Evolutionary conservation across 1,140 invertebrate genomes (phyloP).

Genomic region (Hermetia illucens): DNA sequence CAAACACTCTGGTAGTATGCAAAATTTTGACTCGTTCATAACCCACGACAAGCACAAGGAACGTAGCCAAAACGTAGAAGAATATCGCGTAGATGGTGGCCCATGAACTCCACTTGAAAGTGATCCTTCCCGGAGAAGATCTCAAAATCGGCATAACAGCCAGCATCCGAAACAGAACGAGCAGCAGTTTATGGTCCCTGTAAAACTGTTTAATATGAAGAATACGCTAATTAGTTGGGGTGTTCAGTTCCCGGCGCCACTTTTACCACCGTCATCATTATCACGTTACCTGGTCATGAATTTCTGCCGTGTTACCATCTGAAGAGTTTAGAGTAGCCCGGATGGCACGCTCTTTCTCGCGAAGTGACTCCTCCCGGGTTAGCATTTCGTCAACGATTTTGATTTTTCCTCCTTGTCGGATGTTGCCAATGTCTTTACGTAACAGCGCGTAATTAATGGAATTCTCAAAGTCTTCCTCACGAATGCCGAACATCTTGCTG

Average conservation of each 20-base stretch:
- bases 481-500: too few species aligned
- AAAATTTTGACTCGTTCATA: slow-evolving; percentile 39
- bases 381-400: too few species aligned
- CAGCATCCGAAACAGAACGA: slow-evolving; percentile 38
- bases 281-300: slow-evolving; percentile 35
- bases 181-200: slow-evolving; percentile 41
- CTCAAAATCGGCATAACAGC: slow-evolving; percentile 43
- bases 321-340: slow-evolving; percentile 36
- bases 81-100: slow-evolving; percentile 40
- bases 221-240: not conserved
- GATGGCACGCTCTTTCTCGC: too few species aligned
- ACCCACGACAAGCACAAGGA: slow-evolving; percentile 37
- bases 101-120: slow-evolving; percentile 39
- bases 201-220: slow-evolving; percentile 32
- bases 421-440: too few species aligned
- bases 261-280: too few species aligned
- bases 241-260: not conserved
- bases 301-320: slow-evolving; percentile 37
- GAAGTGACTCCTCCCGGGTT: too few species aligned
- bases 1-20: slow-evolving; percentile 38
- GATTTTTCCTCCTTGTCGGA: too few species aligned
- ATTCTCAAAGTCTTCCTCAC: too few species aligned
- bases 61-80: slow-evolving; percentile 38
- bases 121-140: slow-evolving; percentile 29
- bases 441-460: too few species aligned